Conservation (phyloP, 2,888 invertebrate genomes). For the Stomorhina lunata region DNA sequence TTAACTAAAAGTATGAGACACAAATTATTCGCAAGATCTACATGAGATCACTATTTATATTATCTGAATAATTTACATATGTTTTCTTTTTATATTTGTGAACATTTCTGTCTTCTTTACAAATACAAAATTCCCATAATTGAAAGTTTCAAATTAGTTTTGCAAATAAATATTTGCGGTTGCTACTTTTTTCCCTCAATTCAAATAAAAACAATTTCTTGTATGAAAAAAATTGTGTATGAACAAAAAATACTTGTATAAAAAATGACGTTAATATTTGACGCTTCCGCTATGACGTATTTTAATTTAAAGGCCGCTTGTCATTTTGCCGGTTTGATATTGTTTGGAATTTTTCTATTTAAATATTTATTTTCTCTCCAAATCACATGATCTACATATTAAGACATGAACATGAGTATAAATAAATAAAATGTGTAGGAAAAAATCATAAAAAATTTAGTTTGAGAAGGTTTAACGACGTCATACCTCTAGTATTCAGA, state of each 20-base stretch:
- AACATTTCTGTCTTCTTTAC: neutral
- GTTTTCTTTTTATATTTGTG: neutral
- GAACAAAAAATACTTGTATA: neutral
- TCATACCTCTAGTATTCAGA: neutral
- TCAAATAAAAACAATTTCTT: neutral
- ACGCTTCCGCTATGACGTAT: constrained; percentile 50
- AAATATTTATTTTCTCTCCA: neutral
- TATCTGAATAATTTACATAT: neutral
- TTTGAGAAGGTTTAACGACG: constrained; percentile 11
- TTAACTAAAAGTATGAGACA: neutral
- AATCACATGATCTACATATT: constrained; percentile 47
- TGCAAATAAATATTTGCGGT: constrained; percentile 50
- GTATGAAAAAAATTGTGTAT: neutral
- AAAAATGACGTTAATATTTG: constrained; percentile 19
- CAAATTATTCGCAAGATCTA: neutral
- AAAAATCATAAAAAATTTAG: neutral
- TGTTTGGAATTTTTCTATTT: constrained; percentile 9
- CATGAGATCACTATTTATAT: constrained; percentile 23
- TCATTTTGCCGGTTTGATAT: neutral
- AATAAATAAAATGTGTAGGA: neutral
- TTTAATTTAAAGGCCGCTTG: neutral
- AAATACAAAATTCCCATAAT: constrained; percentile 17
- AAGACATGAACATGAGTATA: neutral
- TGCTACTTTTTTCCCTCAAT: neutral
- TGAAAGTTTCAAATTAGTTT: constrained; percentile 34